Evolutionary conservation across 2,888 invertebrate species (phyloP).

Genomic region (Drosophila nigricruria): DNA sequence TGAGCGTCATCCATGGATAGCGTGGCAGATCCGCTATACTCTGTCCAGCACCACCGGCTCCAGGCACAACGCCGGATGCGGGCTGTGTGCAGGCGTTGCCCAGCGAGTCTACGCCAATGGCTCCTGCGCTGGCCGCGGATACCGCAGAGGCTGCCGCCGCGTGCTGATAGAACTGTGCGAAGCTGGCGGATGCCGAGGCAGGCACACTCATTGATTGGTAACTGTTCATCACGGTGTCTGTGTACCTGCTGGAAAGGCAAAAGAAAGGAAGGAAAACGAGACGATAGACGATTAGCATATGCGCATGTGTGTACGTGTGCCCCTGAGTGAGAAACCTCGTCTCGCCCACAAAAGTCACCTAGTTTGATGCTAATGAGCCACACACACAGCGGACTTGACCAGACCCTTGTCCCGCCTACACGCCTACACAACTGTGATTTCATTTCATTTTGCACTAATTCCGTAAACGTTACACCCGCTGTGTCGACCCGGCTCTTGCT

Average conservation of each 20-base stretch:
- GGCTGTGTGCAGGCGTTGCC: conserved; percentile 92
- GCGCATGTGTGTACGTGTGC: conserved; percentile 9
- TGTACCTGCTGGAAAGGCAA: conserved; percentile 82
- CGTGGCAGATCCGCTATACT: conserved; percentile 96
- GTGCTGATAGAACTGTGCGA: conserved; percentile 96
- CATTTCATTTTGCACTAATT: conserved; percentile 73
- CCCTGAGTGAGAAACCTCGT: conserved; percentile 1
- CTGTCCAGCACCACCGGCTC: conserved; percentile 89
- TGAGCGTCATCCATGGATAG: conserved; percentile 98
- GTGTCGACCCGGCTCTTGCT: conserved; percentile 39
- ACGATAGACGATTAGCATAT: conserved; percentile 49
- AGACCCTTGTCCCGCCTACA: conserved; percentile 16
- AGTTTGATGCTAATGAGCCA: conserved; percentile 71
- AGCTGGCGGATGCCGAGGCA: conserved; percentile 85
- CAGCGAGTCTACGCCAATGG: conserved; percentile 91
- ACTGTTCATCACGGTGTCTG: conserved; percentile 86
- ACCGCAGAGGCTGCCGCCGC: conserved; percentile 89
- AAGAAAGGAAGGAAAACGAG: conserved; percentile 11
- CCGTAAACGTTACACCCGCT: conserved; percentile 59
- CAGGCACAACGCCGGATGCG: conserved; percentile 87
- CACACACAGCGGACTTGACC: conserved; percentile 38
- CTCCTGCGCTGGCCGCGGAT: conserved; percentile 91
- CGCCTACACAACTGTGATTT: conserved; percentile 60
- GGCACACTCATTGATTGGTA: conserved; percentile 86
- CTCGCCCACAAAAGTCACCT: conserved; percentile 27